These are phyloP conservation scores for Carpatolechia fugitivella DNA, from an alignment of 2,888 invertebrate species.

Conservation along the genomic window DNA sequence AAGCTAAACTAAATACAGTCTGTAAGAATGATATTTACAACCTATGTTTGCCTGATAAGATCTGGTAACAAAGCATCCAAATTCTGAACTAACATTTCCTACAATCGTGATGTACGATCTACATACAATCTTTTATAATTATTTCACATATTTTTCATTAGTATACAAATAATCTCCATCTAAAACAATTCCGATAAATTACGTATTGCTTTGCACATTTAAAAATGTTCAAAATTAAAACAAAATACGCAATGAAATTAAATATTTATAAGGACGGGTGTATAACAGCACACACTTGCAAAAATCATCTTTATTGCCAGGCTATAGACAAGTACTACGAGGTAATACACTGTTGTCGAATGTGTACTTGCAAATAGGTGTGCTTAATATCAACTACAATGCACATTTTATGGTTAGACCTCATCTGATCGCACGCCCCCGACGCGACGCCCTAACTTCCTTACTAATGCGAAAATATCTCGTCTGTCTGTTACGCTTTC, in stretches of 20 bases:
- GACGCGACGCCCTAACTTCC: too few species aligned
- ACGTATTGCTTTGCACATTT: constrained; percentile 16
- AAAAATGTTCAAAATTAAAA: background rate
- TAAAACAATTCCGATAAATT: constrained; percentile 5
- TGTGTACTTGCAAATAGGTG: too few species aligned
- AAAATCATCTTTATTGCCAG: too few species aligned
- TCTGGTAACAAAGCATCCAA: constrained; percentile 7
- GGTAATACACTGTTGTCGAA: too few species aligned
- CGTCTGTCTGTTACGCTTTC: too few species aligned
- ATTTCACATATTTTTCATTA: constrained; percentile 8
- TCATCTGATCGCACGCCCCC: too few species aligned
- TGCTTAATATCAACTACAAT: too few species aligned
- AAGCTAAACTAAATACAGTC: constrained; percentile 12
- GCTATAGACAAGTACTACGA: too few species aligned
- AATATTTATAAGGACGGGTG: constrained; percentile 10
- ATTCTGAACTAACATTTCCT: background rate
- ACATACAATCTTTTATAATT: constrained; percentile 14
- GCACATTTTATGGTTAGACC: too few species aligned
- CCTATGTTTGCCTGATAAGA: background rate
- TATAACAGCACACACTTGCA: background rate
- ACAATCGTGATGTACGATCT: constrained; percentile 9
- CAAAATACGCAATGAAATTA: background rate
- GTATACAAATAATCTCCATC: constrained; percentile 13
- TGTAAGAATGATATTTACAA: constrained; percentile 11
- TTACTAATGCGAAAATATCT: too few species aligned